Conservation (phyloP, 2,888 invertebrate genomes). For the Drosophila longiperda region DNA sequence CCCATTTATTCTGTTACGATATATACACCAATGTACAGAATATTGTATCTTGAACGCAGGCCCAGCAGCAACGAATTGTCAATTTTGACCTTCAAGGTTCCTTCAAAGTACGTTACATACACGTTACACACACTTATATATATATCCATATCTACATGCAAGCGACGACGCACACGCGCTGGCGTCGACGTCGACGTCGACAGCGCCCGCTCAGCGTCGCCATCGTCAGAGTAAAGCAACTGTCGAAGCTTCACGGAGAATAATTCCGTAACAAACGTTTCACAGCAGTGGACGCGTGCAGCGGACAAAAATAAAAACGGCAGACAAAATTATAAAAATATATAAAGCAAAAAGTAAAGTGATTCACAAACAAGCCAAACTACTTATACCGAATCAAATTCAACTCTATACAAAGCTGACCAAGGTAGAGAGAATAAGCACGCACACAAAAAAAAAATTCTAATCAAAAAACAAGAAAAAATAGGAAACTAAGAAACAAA, state of each 20-base stretch:
- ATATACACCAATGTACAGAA: conserved; percentile 26
- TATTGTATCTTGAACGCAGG: conserved; percentile 58
- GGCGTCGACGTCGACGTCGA: conserved; percentile 21
- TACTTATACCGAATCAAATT: conserved; percentile 25
- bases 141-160: conserved; percentile 5
- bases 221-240: conserved; percentile 58
- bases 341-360: conserved; percentile 8
- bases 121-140: conserved; percentile 24
- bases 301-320: conserved; percentile 71
- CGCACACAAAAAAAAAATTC: conserved; percentile 20
- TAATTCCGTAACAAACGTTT: conserved; percentile 82
- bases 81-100: conserved; percentile 85
- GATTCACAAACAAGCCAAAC: conserved; percentile 40
- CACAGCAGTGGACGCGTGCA: conserved; percentile 79
- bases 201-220: conserved; percentile 38
- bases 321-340: conserved; percentile 29
- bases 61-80: conserved; percentile 76
- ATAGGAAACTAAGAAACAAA: conserved; percentile 10
- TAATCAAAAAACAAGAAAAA: background rate
- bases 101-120: conserved; percentile 80
- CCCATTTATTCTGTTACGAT: conserved; percentile 7
- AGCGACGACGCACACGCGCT: conserved; percentile 40
- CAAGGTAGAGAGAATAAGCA: conserved; percentile 38
- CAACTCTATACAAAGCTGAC: conserved; percentile 13
- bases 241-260: conserved; percentile 65